Conservation (phyloP, 30 jellyfish, hydroid and myxozoan genomes). For the Cassiopea xamachana region DNA sequence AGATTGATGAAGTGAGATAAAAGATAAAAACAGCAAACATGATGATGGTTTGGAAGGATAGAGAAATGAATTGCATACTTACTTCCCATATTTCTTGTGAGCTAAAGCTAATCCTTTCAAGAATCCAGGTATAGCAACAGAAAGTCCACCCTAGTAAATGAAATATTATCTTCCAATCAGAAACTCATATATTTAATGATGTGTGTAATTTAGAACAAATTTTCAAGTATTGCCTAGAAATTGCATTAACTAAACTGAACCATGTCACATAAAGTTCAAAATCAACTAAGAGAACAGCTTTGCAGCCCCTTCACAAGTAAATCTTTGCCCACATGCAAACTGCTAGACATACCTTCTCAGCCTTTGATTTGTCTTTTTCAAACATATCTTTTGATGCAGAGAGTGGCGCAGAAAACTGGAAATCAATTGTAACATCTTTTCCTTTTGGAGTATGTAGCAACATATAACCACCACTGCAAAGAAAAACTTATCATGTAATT, state of each 20-base stretch:
- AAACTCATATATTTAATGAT: too few relatives aligned
- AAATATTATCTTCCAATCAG: too few relatives aligned
- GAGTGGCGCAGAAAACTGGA: conserved; percentile 78
- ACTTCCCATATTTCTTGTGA: conserved; percentile 77
- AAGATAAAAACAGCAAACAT: not conserved
- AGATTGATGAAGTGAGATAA: too few relatives aligned
- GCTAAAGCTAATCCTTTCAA: conserved; percentile 64
- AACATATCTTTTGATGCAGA: conserved; percentile 76
- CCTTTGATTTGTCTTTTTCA: conserved; percentile 17
- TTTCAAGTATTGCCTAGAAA: too few relatives aligned
- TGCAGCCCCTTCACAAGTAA: too few relatives aligned
- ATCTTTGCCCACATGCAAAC: too few relatives aligned
- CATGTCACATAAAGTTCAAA: too few relatives aligned
- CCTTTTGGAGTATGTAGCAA: conserved; percentile 81
- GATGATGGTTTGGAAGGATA: not conserved
- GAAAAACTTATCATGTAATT: too few relatives aligned
- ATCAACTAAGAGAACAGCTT: too few relatives aligned
- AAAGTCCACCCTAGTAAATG: conserved; percentile 58
- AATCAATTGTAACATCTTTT: conserved; percentile 65
- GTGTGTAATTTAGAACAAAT: too few relatives aligned
- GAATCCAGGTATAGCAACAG: conserved; percentile 77
- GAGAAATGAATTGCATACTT: not conserved
- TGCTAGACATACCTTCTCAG: conserved; percentile 61
- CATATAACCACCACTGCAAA: conserved; percentile 86
- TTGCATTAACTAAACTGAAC: too few relatives aligned